A percentile compares a stretch with the other conserved stretches of the same genome.
These are phyloP conservation scores for Perca schrenkii DNA, from an alignment of 2,113 vertebrate species.

Conservation along the genomic window DNA sequence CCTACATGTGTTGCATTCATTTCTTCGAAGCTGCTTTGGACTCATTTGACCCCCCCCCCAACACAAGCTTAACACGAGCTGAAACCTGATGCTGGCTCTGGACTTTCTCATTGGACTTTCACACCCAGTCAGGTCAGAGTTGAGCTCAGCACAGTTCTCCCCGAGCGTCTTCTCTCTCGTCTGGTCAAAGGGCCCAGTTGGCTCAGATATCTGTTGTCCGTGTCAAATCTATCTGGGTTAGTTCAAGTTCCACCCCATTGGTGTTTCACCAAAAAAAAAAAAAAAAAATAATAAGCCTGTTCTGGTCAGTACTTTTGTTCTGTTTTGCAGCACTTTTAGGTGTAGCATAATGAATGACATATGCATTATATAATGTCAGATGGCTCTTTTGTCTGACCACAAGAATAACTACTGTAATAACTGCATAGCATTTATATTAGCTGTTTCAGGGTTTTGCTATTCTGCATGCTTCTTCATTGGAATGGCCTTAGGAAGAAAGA, in stretches of 20 bases:
- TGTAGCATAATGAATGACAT: neutral
- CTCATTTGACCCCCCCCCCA: conserved; percentile 56
- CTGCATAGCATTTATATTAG: neutral
- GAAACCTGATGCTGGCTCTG: conserved; percentile 68
- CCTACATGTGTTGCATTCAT: conserved; percentile 63
- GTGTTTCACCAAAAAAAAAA: neutral
- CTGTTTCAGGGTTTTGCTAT: neutral
- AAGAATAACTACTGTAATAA: neutral
- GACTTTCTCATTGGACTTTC: conserved; percentile 64
- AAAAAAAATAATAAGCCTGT: neutral
- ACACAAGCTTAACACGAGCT: conserved; percentile 47
- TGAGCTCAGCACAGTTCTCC: conserved; percentile 43
- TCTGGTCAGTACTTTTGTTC: neutral
- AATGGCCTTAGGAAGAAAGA: neutral
- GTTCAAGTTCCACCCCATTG: conserved; percentile 24
- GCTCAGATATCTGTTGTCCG: conserved; percentile 37
- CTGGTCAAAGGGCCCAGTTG: conserved; percentile 36
- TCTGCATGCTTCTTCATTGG: neutral
- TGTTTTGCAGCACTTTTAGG: conserved; percentile 1
- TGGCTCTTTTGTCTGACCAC: neutral
- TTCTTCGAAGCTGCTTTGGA: conserved; percentile 52
- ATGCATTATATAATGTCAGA: neutral
- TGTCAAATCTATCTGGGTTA: conserved; percentile 34
- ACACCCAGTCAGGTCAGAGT: conserved; percentile 71
- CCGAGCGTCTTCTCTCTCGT: conserved; percentile 36